Evolutionary conservation across 2,797 vertebrate genomes (phyloP), one percentile per base, ranked within the genome.

Genomic region (Antrozous pallidus): DNA sequence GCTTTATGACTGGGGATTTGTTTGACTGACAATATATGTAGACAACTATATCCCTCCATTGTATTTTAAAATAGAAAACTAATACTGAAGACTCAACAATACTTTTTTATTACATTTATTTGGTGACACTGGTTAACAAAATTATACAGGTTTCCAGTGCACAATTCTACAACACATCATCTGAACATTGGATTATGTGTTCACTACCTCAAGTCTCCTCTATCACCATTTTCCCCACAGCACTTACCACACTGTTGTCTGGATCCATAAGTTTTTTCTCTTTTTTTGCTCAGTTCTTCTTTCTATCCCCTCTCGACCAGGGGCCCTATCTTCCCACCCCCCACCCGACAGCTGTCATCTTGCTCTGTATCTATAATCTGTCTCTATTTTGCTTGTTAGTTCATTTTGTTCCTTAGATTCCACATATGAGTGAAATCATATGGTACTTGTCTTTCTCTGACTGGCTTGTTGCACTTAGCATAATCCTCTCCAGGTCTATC

Each of bases 11-110:
- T 69, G 42, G 6, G 18, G 56, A 75, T 74, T 90, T 74, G 54
- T 63, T 22, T 58, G 69, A 33, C 31, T 91, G 80, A 38, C 36
- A 31, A 87, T 83, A 78, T 28, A 69, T 90, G 58, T 11, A 79
- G 14, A 47, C 2, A n/a, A 22, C 31, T 77, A 36, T 71, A 81
- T 61, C 33, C 26, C 40, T 80, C 33, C n/a, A 70, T 11, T 49
- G 11, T 77, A 47, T 47, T 22, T 84, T 54, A 80, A 95, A 93
- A 94, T n/a, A 70, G 42, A 84, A 90, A 89, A 71, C 14, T 65
- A 49, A 81, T 2, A 10, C 8, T 89, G 8, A 67, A 58, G 20
- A 40, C 71, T 42, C 47, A 58, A 67, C 31, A 12, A 54, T 63
- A 70, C 26, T 92, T 89, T 81, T 78, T 5, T 31, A 31, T 61